Evolutionary conservation across 2,113 vertebrate species (phyloP).

Genomic region (Vanacampus margaritifer): DNA sequence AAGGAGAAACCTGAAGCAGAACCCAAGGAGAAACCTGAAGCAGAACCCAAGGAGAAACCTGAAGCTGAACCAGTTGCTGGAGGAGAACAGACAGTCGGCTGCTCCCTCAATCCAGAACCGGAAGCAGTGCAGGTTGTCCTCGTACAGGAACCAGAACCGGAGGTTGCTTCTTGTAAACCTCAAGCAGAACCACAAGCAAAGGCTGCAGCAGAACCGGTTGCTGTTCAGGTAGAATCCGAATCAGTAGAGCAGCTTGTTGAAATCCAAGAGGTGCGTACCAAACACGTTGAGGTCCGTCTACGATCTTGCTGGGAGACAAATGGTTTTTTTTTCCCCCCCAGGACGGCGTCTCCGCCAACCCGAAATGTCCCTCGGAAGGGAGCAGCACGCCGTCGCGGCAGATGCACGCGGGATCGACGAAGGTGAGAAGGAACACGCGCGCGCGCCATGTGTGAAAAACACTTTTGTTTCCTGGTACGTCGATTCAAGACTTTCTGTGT

Average conservation of each 20-base stretch:
- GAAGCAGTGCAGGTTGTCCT: too few relatives aligned
- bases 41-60: not conserved
- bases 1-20: not conserved
- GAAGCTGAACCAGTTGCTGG: not conserved
- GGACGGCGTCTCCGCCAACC: constrained; percentile 14
- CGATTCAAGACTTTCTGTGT: not conserved
- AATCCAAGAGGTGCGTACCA: constrained; percentile 42
- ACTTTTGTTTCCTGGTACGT: not conserved
- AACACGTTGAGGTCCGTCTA: not conserved
- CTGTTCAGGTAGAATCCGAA: not conserved
- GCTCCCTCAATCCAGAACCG: not conserved
- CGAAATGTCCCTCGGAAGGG: constrained; percentile 31
- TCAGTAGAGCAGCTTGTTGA: not conserved
- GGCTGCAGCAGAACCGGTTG: not conserved
- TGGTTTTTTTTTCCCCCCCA: not conserved
- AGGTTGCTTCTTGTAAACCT: not conserved
- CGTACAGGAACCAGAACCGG: not conserved
- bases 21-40: not conserved
- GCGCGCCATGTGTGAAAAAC: too few relatives aligned
- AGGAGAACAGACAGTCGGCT: not conserved
- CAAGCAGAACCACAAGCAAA: not conserved
- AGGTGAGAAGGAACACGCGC: not conserved
- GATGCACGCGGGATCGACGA: not conserved
- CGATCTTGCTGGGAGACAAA: not conserved
- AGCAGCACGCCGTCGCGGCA: not conserved